Base-by-base conservation (phyloP, 2,888 invertebrate genomes). In the Xestia xanthographa region DNA sequence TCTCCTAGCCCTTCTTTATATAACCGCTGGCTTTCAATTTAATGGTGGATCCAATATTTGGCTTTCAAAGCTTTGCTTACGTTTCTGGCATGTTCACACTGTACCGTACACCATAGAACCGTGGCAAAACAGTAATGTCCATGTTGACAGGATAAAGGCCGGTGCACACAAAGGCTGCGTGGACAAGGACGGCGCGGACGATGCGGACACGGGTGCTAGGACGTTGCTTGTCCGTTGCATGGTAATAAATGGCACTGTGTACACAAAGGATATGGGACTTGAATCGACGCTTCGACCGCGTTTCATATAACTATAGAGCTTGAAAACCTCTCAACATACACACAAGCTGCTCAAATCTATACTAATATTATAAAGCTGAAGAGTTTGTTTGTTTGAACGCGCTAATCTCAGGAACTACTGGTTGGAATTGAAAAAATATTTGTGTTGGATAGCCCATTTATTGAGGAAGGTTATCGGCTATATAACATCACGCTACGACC, bases 201-300 rank as follows among this genome's bases (percentile, higher is more conserved):
- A 12, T n/a, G 9, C 8, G 6, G 43, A 72, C 72, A 56, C 5
- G 41, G 12, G 34, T 43, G 62, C 22, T 38, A 38, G 72, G 26
- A 45, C 22, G 45, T 20, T 29, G 58, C 48, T 71, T 70, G 70
- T 78, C 78, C 45, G 53, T 71, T 56, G 20, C 63, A 78, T 41
- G 78, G 53, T 78, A 69, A 77, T 77, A 77, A 79, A 77, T 77
- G 6, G 71, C 53, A 48, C 56, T 41, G 20, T 5, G 45, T 29
- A 56, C 45, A 65, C 72, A 79, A 79, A 72, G 48, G 48, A 41
- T 20, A 29, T 29, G n/a, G 53, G 14, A 14, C 34, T 9, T 34
- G 56, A 65, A 77, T 79, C 38, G 45, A 71, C 11, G 41, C 17
- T 5, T 22, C 22, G 26, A 48, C 12, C 72, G 26, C 6, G 12